These are phyloP conservation scores for Argyresthia goedartella DNA, from an alignment of 2,888 invertebrate genomes.

Conservation along the genomic window DNA sequence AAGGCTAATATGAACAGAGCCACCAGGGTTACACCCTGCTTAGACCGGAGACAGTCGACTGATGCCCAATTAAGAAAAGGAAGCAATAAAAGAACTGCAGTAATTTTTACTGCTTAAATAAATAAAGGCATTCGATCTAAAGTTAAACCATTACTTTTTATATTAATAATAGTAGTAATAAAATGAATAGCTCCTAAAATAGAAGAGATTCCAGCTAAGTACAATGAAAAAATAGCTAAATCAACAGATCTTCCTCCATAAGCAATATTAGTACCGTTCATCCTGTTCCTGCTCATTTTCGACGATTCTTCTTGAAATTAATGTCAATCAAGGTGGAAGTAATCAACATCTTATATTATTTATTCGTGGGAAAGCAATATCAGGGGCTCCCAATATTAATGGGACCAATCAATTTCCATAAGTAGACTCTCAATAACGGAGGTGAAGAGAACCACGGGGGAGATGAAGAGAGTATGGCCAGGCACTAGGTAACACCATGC, in stretches of 20 bases:
- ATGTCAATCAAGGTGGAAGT: constrained; percentile 76
- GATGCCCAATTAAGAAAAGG: constrained; percentile 82
- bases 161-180: constrained; percentile 82
- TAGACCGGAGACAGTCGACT: too few relatives aligned
- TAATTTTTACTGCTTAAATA: constrained; percentile 76
- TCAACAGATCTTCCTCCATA: constrained; percentile 79
- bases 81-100: constrained; percentile 68
- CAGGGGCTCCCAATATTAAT: constrained; percentile 80
- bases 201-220: constrained; percentile 79
- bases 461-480: too few relatives aligned
- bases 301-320: constrained; percentile 74
- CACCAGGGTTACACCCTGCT: too few relatives aligned
- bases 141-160: constrained; percentile 71
- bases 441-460: too few relatives aligned
- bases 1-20: too few relatives aligned
- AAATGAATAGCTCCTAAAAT: constrained; percentile 86
- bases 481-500: too few relatives aligned
- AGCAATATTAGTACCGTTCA: constrained; percentile 78
- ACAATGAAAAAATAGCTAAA: constrained; percentile 81
- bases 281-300: constrained; percentile 80
- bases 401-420: constrained; percentile 87
- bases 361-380: constrained; percentile 87
- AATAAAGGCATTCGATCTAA: constrained; percentile 79
- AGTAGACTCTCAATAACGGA: too few relatives aligned
- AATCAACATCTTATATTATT: constrained; percentile 90